Percentiles rank a stretch among this genome's conserved stretches.
Evolutionary conservation across 2,113 vertebrate species (phyloP).

Genomic region (Cyphomyrus plagiostoma): DNA sequence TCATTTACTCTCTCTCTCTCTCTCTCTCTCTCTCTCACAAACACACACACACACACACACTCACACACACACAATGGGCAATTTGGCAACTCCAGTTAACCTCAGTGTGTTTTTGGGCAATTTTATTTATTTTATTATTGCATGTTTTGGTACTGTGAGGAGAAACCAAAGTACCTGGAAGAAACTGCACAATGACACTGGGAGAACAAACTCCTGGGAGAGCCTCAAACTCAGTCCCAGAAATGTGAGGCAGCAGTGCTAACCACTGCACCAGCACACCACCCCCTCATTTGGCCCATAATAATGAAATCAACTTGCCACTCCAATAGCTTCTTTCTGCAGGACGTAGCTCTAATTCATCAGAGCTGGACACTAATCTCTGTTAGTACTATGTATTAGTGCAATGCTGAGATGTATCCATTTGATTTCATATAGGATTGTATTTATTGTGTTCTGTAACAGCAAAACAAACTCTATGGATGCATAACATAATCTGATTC

Average conservation of each 20-base stretch:
- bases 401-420: background rate
- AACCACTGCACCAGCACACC: background rate
- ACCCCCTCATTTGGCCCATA: background rate
- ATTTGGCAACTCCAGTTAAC: background rate
- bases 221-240: no score
- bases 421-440: background rate
- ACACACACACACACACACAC: no score
- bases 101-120: background rate
- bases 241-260: background rate
- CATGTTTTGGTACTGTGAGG: background rate
- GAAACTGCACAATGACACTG: background rate
- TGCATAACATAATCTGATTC: background rate
- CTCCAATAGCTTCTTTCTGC: background rate
- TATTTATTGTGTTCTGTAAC: background rate
- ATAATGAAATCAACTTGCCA: background rate
- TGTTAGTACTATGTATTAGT: background rate
- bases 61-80: background rate
- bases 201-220: no score
- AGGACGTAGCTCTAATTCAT: background rate
- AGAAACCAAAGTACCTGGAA: background rate
- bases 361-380: background rate
- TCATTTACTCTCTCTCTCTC: no score
- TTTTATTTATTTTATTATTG: no score
- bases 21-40: no score
- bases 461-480: background rate